Conservation (phyloP, 2,113 vertebrate species). For the Catagonus wagneri region DNA sequence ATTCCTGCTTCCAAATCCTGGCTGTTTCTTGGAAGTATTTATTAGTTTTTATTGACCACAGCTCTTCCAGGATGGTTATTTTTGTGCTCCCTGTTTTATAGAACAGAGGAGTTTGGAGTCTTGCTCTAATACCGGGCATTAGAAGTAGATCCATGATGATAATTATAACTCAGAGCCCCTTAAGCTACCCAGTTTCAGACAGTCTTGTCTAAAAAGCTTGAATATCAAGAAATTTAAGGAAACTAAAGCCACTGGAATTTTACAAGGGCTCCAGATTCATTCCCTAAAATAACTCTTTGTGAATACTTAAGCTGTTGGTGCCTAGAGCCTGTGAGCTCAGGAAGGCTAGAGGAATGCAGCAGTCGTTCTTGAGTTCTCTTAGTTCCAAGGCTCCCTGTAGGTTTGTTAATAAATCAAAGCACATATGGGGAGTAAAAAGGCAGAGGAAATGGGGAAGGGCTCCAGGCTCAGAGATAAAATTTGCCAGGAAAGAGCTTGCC, state of each 20-base stretch:
- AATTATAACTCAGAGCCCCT: background rate
- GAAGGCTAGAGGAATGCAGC: conserved; percentile 53
- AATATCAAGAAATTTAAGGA: conserved; percentile 41
- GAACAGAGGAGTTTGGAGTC: background rate
- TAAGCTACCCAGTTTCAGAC: background rate
- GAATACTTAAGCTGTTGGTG: background rate
- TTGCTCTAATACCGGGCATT: background rate
- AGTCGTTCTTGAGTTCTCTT: conserved; percentile 41
- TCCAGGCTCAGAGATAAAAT: conserved; percentile 12
- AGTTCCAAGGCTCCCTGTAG: conserved; percentile 39
- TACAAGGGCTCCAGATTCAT: conserved; percentile 14
- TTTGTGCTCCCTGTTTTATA: conserved; percentile 40
- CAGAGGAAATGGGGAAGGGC: conserved; percentile 21
- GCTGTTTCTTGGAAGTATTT: conserved; percentile 40
- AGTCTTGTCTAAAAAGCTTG: background rate
- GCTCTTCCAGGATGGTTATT: background rate
- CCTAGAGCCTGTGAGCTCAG: background rate
- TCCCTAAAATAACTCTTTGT: conserved; percentile 45
- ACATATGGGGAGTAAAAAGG: background rate
- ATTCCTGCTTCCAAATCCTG: conserved; percentile 6
- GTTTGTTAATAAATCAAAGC: conserved; percentile 63
- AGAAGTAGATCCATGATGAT: background rate
- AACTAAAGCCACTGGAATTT: conserved; percentile 54
- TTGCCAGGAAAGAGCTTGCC: background rate
- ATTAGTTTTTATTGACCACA: conserved; percentile 24